Evolutionary conservation across 2,888 invertebrate genomes (phyloP), one percentile per base, ranked within the genome.

Genomic region (Eurois occulta): DNA sequence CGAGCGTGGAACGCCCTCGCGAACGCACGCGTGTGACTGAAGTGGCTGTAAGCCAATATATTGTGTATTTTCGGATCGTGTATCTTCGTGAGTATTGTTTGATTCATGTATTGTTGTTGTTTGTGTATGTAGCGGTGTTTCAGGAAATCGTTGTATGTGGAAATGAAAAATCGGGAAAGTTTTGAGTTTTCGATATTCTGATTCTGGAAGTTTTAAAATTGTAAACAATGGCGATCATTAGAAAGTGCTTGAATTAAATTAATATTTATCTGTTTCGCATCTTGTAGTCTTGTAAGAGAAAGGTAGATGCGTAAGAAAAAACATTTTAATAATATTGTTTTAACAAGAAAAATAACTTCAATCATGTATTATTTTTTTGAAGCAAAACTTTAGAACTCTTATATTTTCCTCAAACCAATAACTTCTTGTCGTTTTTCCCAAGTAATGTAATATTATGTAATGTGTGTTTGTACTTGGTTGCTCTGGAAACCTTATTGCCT

Each of bases 31-130:
- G 77, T 77, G 70, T 60, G 55, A 68, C 68, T 43, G 28, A 72
- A 86, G 87, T 87, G 87, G 87, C 86, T 68, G 35, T 13, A 58
- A 55, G 87, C 87, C 87, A 87, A 87, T 69, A 71, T 65, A 58
- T 68, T 68, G 84, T 84, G 82, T 84, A 84, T 84, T 84, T 84
- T 84, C 68, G 84, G 84, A 84, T 84, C 81, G 67, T 81, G 60
- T 84, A 74, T 21, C 58, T 71, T 66, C 38, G 84, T 84, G 78
- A 84, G 84, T 84, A 84, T 78, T 78, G 60, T 75, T 84, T 74
- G 43, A 66, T 81, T 70, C n/a, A 28, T 83, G 77, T 72, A 43
- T 80, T 84, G 84, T 84, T 83, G 62, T 75, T 81, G 77, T 75
- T 77, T 83, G 64, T 73, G 28, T 74, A 60, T 55, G 58, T 55